Evolutionary conservation across 1,140 invertebrate species (phyloP), one percentile per base, ranked within the genome.

Genomic region (Melitaea cinxia): DNA sequence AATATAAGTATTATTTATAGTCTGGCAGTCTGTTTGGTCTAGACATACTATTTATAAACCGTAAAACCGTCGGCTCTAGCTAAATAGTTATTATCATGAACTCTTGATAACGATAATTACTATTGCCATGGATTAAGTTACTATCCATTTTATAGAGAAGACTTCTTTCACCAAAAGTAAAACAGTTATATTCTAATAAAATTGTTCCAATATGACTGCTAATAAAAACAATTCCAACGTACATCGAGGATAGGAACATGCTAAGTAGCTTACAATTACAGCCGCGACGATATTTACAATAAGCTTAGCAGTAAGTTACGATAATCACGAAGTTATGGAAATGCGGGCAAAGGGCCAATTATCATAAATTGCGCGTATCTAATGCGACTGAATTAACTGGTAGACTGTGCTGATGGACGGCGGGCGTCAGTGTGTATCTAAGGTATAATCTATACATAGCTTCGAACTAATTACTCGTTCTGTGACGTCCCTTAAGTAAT

Each of bases 281-380:
- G 37, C 2, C 14, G 14, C 24, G 17, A 42, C 24, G 35, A 26
- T 47, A 59, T 49, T 58, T 58, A 66, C 58, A 28, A 30, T 67
- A 55, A 47, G 47, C 37, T 37, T 52, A 66, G 24, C 26, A 26
- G 63, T 70, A 67, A 77, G 59, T 72, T 60, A 71, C 55, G 50
- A 64, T 67, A 63, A 71, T 68, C 64, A 57, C 54, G 56, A 63
- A 62, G 67, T 65, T 70, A 78, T 78, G 73, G 67, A 74, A 78
- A 78, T 72, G 42, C 52, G 45, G 52, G 45, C 58, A 39, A 61
- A 69, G 60, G 50, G 68, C 68, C 70, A 73, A 75, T 78, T 70
- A 74, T 68, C 74, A 74, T 77, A 77, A 75, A 75, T 72, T 72
- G 62, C 59, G 61, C 68, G 53, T 72, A 77, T 75, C 65, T 72